Percentiles rank a stretch among this genome's conserved stretches.
Evolutionary conservation across 2,113 vertebrate genomes (phyloP).

Genomic region (Potamarius usumacintae): DNA sequence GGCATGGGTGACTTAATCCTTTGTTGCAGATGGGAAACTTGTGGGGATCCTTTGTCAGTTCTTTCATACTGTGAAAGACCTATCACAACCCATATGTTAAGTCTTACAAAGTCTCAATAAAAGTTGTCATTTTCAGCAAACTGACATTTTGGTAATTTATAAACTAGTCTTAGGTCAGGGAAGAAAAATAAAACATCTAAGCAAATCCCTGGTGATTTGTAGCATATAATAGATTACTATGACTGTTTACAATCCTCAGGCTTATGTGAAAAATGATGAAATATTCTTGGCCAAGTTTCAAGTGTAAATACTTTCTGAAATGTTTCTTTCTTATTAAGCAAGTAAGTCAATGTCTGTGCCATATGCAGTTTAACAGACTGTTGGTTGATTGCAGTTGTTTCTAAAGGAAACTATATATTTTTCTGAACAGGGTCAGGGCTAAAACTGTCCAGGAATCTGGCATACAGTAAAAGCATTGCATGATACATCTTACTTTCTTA

Average conservation of each 20-base stretch:
- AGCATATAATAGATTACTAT: not conserved
- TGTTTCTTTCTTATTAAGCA: constrained; percentile 68
- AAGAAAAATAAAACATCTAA: not conserved
- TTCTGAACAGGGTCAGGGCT: constrained; percentile 49
- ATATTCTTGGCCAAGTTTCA: constrained; percentile 43
- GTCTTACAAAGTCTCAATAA: constrained; percentile 1
- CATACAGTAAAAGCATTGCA: not conserved
- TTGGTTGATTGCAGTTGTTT: constrained; percentile 74
- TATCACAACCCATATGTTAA: constrained; percentile 7
- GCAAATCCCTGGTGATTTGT: not conserved
- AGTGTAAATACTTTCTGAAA: constrained; percentile 61
- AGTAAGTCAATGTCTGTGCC: constrained; percentile 62
- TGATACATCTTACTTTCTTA: constrained; percentile 16
- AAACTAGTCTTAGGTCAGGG: not conserved
- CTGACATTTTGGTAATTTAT: not conserved
- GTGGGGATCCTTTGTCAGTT: constrained; percentile 21
- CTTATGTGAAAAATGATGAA: not conserved
- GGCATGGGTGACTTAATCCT: constrained; percentile 52
- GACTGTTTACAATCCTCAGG: not conserved
- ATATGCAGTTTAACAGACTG: constrained; percentile 74
- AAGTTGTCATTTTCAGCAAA: not conserved
- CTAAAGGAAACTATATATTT: constrained; percentile 59
- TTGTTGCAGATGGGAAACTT: constrained; percentile 33
- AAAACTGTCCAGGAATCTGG: constrained; percentile 40
- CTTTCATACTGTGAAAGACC: constrained; percentile 12